These are phyloP conservation scores for Cladopsammia gracilis DNA, from an alignment of 64 coral and sea anemone genomes.

Conservation along the genomic window DNA sequence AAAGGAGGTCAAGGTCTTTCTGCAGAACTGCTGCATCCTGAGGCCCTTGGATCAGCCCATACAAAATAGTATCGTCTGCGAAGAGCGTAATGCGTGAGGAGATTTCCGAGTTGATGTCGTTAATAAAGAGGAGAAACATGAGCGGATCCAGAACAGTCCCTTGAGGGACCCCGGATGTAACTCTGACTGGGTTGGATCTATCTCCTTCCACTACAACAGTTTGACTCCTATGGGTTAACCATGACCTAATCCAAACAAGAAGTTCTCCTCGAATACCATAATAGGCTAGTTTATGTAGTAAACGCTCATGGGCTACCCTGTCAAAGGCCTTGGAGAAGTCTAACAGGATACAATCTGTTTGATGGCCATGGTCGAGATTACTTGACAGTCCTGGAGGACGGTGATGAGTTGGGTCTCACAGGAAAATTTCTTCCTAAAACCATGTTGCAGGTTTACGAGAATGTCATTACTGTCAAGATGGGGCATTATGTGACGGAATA, in stretches of 20 bases:
- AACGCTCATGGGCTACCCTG: neutral
- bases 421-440: neutral
- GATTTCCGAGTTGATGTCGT: constrained; percentile 3
- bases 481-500: constrained; percentile 12
- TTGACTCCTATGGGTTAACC: neutral
- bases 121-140: constrained; percentile 19
- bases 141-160: constrained; percentile 24
- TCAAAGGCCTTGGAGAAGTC: constrained; percentile 29
- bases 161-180: constrained; percentile 7
- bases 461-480: neutral
- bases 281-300: neutral
- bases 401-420: constrained; percentile 16
- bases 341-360: constrained; percentile 4
- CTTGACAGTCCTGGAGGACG: neutral
- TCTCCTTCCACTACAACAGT: neutral
- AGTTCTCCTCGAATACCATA: constrained; percentile 9
- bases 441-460: neutral
- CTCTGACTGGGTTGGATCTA: neutral
- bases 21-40: neutral
- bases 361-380: neutral
- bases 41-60: neutral
- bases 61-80: constrained; percentile 10
- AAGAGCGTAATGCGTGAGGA: neutral
- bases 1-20: constrained; percentile 19
- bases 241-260: neutral